Conservation (phyloP, 2,797 vertebrate species). For the Xyrichtys novacula region DNA sequence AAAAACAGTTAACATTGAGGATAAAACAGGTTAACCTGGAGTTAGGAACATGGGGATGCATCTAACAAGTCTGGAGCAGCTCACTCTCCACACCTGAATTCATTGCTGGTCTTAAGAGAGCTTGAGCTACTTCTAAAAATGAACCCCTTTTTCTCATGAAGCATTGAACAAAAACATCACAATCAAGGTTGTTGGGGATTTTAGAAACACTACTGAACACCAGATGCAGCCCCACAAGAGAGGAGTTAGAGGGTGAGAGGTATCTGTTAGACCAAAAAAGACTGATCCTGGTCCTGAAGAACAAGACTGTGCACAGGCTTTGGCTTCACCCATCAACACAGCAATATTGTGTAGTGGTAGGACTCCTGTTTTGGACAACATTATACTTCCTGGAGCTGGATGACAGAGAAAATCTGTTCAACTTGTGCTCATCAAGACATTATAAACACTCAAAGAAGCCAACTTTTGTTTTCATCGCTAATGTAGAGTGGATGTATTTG, state of each 20-base stretch:
- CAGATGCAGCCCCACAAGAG: conserved; percentile 61
- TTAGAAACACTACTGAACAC: conserved; percentile 33
- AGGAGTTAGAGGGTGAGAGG: conserved; percentile 70
- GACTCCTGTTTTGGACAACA: not conserved
- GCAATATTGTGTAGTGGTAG: too few species aligned
- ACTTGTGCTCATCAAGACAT: not conserved
- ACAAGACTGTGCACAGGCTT: conserved; percentile 59
- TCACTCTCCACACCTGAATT: not conserved
- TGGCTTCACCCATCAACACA: conserved; percentile 48
- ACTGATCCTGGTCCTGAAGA: conserved; percentile 50
- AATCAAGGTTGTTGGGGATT: conserved; percentile 2
- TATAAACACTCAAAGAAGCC: not conserved
- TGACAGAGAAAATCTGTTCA: not conserved
- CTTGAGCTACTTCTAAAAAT: not conserved
- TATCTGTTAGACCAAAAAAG: conserved; percentile 56
- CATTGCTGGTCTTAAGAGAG: conserved; percentile 14
- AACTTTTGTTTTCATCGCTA: not conserved
- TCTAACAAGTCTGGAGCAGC: conserved; percentile 49
- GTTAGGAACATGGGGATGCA: conserved; percentile 67
- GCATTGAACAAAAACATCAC: not conserved
- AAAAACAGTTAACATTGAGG: conserved; percentile 12
- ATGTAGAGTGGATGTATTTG: not conserved
- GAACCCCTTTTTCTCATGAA: not conserved
- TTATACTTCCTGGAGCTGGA: conserved; percentile 3
- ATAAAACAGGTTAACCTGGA: conserved; percentile 42